A percentile compares a stretch with the other conserved stretches of the same genome.
Conservation (phyloP, 37 sponge, comb jelly and placozoan species). For the Diacarnus erythraeanus region DNA sequence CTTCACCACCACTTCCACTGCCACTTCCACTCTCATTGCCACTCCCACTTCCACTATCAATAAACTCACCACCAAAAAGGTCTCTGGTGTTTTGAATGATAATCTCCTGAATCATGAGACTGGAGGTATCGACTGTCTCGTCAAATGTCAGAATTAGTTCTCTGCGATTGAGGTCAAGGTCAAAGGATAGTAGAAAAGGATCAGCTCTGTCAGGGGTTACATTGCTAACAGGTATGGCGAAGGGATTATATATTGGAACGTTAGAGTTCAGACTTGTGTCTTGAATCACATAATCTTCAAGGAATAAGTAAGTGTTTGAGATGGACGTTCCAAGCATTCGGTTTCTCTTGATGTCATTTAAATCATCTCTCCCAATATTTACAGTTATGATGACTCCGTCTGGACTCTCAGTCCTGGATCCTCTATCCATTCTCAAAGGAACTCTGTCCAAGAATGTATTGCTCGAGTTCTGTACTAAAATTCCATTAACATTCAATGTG, state of each 20-base stretch:
- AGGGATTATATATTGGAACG: conserved; percentile 57
- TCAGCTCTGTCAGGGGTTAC: conserved; percentile 27
- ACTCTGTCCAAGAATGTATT: conserved; percentile 40
- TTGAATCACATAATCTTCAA: conserved; percentile 48
- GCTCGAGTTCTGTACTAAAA: conserved; percentile 58
- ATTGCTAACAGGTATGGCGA: conserved; percentile 32
- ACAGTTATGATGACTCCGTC: conserved; percentile 36
- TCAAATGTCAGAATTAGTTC: conserved; percentile 80
- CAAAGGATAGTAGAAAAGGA: conserved; percentile 62
- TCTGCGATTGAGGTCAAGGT: conserved; percentile 69
- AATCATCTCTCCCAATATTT: conserved; percentile 72
- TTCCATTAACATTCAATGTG: conserved; percentile 61
- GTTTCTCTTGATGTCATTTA: conserved; percentile 81
- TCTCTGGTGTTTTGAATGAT: conserved; percentile 60
- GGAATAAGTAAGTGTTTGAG: conserved; percentile 61
- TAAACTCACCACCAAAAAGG: not conserved
- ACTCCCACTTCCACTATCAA: not conserved
- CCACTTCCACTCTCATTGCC: not conserved
- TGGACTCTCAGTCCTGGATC: conserved; percentile 22
- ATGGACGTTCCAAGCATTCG: conserved; percentile 60
- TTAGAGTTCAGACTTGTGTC: conserved; percentile 78
- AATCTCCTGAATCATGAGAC: conserved; percentile 53
- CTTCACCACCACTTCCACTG: conserved; percentile 7
- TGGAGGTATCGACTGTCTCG: conserved; percentile 74
- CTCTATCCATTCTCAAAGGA: conserved; percentile 16